Conservation (phyloP, 2,888 invertebrate genomes). For the Chesias legatella region DNA sequence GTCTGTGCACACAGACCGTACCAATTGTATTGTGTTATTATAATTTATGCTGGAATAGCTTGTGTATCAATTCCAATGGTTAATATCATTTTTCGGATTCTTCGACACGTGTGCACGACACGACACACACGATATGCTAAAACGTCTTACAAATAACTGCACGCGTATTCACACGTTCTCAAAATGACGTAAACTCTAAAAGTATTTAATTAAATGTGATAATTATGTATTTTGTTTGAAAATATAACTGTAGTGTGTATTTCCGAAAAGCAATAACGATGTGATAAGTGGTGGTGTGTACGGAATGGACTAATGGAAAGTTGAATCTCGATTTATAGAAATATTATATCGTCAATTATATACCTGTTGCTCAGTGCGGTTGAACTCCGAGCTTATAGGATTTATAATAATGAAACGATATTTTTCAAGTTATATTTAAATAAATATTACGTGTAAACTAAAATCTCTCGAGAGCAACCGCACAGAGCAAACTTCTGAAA, state of each 20-base stretch:
- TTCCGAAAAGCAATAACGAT: slow-evolving; percentile 75
- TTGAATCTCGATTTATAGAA: slow-evolving; percentile 50
- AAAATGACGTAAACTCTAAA: slow-evolving; percentile 42
- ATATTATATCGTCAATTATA: slow-evolving; percentile 72
- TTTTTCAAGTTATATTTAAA: slow-evolving; percentile 1
- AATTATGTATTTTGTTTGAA: slow-evolving; percentile 56
- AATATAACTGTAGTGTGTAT: slow-evolving; percentile 59
- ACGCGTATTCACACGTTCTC: slow-evolving; percentile 42
- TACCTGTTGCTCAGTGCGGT: slow-evolving; percentile 35
- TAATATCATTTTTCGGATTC: slow-evolving; percentile 48
- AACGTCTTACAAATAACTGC: slow-evolving; percentile 44
- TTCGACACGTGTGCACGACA: slow-evolving; percentile 61
- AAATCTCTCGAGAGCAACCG: slow-evolving; percentile 9
- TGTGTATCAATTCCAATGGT: slow-evolving; percentile 52
- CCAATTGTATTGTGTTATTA: slow-evolving; percentile 53
- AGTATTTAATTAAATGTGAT: slow-evolving; percentile 74
- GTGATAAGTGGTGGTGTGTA: slow-evolving; percentile 68
- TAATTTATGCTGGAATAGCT: slow-evolving; percentile 78
- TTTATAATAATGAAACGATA: background rate
- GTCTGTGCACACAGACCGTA: slow-evolving; percentile 39
- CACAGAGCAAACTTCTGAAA: slow-evolving; percentile 26
- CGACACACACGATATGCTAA: slow-evolving; percentile 50
- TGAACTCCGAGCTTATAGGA: slow-evolving; percentile 35
- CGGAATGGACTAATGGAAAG: slow-evolving; percentile 55
- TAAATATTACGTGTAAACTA: background rate